Percentiles rank a stretch among this genome's conserved stretches.
Conservation (phyloP, 2,888 invertebrate species). For the Alloplasta piceator region DNA sequence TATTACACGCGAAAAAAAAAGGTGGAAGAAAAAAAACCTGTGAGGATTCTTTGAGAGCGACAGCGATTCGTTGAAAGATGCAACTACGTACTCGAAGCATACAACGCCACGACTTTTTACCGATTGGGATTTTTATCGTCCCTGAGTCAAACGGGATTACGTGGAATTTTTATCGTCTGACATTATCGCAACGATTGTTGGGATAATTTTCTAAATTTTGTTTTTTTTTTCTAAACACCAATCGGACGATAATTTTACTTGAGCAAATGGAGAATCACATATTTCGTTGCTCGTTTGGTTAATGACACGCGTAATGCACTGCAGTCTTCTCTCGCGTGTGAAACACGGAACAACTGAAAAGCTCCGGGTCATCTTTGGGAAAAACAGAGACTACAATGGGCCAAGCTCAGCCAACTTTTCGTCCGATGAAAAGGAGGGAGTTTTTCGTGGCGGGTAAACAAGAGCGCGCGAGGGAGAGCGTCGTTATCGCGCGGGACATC, state of each 20-base stretch:
- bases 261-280: constrained; percentile 15
- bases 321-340: not conserved
- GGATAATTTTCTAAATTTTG: not conserved
- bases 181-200: not conserved
- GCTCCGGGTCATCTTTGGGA: not conserved
- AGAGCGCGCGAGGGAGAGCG: not conserved
- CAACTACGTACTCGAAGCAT: constrained; percentile 42
- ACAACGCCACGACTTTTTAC: constrained; percentile 24
- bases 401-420: constrained; percentile 19
- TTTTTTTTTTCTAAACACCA: not conserved
- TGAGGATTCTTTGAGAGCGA: constrained; percentile 31
- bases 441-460: not conserved
- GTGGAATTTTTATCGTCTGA: not conserved
- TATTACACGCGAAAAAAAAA: constrained; percentile 3
- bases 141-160: not conserved
- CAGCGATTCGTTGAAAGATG: constrained; percentile 29
- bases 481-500: constrained; percentile 22
- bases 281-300: not conserved
- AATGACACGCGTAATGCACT: not conserved
- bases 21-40: not conserved
- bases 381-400: constrained; percentile 6
- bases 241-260: constrained; percentile 12
- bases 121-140: constrained; percentile 56
- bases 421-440: constrained; percentile 18
- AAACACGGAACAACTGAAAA: constrained; percentile 30